phyloP scores from a whole-genome alignment of 2,797 vertebrate genomes.

The Poeciliopsis turneri region DNA sequence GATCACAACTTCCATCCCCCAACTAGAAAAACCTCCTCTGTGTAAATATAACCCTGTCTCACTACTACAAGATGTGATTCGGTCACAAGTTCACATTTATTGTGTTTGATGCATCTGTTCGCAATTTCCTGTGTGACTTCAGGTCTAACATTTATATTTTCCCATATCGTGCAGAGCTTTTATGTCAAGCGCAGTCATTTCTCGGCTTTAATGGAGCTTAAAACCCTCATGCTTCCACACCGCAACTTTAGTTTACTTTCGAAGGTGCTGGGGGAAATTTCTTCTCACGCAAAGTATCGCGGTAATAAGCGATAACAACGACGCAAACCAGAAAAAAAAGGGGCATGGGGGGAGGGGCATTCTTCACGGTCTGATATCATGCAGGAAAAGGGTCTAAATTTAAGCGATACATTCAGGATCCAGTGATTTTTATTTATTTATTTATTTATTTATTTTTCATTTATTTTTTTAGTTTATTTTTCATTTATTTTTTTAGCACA shows the following conservation, averaged over 20 bases:
- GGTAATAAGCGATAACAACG: constrained; percentile 13
- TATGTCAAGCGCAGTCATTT: too few relatives aligned
- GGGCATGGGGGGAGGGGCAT: not conserved
- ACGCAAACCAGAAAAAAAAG: not conserved
- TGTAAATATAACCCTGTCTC: not conserved
- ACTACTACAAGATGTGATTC: not conserved
- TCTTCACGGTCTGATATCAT: not conserved
- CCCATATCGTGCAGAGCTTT: not conserved
- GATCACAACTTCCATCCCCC: not conserved
- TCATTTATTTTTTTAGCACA: not conserved
- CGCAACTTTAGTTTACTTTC: not conserved
- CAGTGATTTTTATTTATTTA: not conserved
- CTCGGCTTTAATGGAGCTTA: not conserved
- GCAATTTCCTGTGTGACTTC: not conserved
- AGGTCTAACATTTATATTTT: not conserved
- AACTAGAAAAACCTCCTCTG: not conserved
- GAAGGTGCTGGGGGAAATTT: not conserved
- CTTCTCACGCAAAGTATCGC: not conserved
- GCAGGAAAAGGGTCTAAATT: not conserved
- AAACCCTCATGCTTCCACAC: not conserved
- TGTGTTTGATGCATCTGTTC: not conserved
- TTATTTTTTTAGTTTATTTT: too few relatives aligned
- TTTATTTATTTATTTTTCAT: too few relatives aligned
- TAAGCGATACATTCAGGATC: not conserved
- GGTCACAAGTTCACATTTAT: not conserved